phyloP scores from a whole-genome alignment of 1,140 invertebrate genomes.

The Pseudomyrmex concolor region DNA sequence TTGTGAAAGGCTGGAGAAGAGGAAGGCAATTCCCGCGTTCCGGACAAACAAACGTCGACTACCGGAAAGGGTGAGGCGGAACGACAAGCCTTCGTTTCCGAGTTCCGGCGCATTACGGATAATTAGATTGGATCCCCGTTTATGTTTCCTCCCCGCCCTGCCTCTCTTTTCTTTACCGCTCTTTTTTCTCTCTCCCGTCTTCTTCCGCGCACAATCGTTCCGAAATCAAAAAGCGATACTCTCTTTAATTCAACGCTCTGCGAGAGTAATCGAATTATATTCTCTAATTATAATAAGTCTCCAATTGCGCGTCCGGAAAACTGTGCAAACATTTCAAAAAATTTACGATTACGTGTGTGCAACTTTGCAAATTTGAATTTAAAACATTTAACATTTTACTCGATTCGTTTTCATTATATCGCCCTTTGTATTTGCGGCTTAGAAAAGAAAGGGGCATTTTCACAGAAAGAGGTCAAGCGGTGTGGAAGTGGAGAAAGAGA shows the following conservation, averaged over 20 bases:
- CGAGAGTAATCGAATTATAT: constrained; percentile 26
- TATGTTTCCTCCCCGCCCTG: constrained; percentile 45
- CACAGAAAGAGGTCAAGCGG: constrained; percentile 5
- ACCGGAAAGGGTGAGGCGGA: constrained; percentile 71
- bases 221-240: too few relatives aligned
- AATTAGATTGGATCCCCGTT: constrained; percentile 80
- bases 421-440: neutral
- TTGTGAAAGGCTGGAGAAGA: neutral
- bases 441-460: neutral
- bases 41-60: constrained; percentile 74
- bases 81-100: constrained; percentile 76
- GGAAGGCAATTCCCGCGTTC: constrained; percentile 54
- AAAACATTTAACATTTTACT: neutral
- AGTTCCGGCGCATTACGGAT: constrained; percentile 79
- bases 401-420: neutral
- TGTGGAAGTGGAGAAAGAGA: too few relatives aligned
- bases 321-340: too few relatives aligned
- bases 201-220: too few relatives aligned
- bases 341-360: too few relatives aligned
- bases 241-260: constrained; percentile 14
- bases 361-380: neutral
- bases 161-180: constrained; percentile 44
- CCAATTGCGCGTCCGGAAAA: too few relatives aligned
- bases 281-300: constrained; percentile 15
- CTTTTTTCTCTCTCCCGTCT: neutral